phyloP scores from a whole-genome alignment of 2,797 vertebrate genomes.

The Phylloscopus collybita region DNA sequence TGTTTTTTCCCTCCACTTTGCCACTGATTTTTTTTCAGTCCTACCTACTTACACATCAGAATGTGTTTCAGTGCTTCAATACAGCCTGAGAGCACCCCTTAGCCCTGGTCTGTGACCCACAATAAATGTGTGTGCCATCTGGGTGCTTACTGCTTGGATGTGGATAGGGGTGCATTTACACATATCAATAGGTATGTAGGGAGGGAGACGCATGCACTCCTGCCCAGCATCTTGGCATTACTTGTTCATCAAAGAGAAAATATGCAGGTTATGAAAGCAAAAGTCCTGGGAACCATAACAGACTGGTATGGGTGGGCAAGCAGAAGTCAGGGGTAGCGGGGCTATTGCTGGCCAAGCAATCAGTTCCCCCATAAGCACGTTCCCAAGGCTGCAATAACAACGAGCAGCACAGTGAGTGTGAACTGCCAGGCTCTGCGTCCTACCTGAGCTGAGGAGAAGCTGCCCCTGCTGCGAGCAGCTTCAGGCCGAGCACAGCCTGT shows the following conservation, averaged over 20 bases:
- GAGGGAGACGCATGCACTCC: background rate
- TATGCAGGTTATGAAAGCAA: background rate
- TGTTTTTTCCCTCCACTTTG: background rate
- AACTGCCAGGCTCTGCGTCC: fast-evolving
- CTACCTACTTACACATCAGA: background rate
- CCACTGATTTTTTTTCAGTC: background rate
- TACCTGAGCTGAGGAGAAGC: background rate
- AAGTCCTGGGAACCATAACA: background rate
- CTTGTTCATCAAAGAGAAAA: background rate
- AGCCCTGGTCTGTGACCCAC: background rate
- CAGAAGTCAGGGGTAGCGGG: background rate
- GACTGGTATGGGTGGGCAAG: background rate
- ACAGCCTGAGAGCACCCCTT: background rate
- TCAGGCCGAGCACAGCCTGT: background rate
- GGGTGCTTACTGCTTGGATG: background rate
- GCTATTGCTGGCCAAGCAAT: background rate
- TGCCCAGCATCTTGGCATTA: background rate
- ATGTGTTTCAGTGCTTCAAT: background rate
- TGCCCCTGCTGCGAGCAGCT: background rate
- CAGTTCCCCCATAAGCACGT: fast-evolving
- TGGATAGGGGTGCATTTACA: background rate
- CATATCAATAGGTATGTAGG: fast-evolving
- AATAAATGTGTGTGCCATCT: background rate
- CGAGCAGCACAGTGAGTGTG: background rate
- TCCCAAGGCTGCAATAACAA: background rate